These are phyloP conservation scores for Eunapius fragilis DNA, from an alignment of 37 sponge, comb jelly and placozoan genomes.

Conservation along the genomic window DNA sequence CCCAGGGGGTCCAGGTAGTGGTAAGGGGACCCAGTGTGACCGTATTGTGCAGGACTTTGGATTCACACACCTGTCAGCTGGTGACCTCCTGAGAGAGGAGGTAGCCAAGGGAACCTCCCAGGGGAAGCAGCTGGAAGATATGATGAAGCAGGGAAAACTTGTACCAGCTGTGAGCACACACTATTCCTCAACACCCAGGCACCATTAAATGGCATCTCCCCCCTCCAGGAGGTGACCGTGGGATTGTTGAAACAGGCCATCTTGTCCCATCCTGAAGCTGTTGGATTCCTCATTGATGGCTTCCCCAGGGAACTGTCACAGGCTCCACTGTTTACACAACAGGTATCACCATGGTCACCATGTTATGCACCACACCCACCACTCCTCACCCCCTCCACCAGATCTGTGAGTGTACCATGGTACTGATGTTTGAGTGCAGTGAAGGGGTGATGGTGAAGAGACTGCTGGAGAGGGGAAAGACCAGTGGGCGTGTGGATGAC, in stretches of 20 bases:
- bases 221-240: conserved; percentile 58
- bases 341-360: conserved; percentile 25
- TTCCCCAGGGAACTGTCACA: conserved; percentile 85
- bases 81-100: conserved; percentile 87
- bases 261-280: conserved; percentile 20
- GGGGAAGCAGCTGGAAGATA: conserved; percentile 68
- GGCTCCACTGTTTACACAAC: conserved; percentile 69
- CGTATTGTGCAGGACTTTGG: conserved; percentile 64
- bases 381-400: neutral
- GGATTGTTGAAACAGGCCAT: conserved; percentile 61
- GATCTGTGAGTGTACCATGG: conserved; percentile 66
- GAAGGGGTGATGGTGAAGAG: conserved; percentile 77
- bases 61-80: conserved; percentile 81
- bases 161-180: conserved; percentile 63
- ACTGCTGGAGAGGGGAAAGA: conserved; percentile 69
- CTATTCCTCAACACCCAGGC: neutral
- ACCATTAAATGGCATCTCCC: neutral
- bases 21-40: conserved; percentile 88
- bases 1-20: conserved; percentile 90
- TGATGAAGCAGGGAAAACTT: conserved; percentile 79
- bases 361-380: neutral
- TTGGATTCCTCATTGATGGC: conserved; percentile 88
- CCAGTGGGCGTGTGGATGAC: conserved; percentile 83
- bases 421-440: conserved; percentile 80
- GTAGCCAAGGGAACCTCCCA: conserved; percentile 69